These are phyloP conservation scores for Rhabdornis inornatus DNA, from an alignment of 2,113 vertebrate species.

Conservation along the genomic window DNA sequence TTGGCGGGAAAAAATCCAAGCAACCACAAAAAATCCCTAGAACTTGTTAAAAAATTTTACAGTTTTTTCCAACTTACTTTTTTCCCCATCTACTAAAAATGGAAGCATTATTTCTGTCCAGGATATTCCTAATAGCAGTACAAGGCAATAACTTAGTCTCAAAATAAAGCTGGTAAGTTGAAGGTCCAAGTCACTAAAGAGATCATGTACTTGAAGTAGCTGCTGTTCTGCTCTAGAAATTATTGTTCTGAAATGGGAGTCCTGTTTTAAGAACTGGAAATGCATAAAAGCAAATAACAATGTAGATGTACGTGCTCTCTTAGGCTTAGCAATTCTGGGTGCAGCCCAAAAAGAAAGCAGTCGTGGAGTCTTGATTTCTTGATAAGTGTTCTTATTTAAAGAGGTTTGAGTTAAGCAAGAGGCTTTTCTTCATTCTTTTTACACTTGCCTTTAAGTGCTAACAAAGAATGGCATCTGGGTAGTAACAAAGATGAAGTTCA, in stretches of 20 bases:
- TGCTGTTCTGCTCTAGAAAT: not conserved
- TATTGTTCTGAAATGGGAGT: not conserved
- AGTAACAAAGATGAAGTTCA: not conserved
- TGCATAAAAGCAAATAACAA: not conserved
- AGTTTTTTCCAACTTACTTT: not conserved
- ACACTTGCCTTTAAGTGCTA: not conserved
- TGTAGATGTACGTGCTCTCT: not conserved
- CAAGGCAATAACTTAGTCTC: not conserved
- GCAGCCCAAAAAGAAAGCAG: not conserved
- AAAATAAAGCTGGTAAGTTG: not conserved
- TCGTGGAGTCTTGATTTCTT: not conserved
- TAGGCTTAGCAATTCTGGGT: not conserved
- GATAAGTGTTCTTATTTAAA: not conserved
- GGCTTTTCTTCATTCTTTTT: not conserved
- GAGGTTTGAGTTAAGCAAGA: not conserved
- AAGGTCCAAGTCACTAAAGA: not conserved
- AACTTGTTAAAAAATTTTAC: constrained; percentile 22
- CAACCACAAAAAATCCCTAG: not conserved
- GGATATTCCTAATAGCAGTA: not conserved
- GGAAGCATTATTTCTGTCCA: not conserved
- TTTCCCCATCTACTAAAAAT: not conserved
- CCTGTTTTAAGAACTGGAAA: not conserved
- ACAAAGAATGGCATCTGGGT: not conserved
- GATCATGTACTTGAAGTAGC: not conserved
- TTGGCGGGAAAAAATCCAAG: not conserved